phyloP scores from a whole-genome alignment of 2,113 vertebrate species.

The Brienomyrus longianalis region DNA sequence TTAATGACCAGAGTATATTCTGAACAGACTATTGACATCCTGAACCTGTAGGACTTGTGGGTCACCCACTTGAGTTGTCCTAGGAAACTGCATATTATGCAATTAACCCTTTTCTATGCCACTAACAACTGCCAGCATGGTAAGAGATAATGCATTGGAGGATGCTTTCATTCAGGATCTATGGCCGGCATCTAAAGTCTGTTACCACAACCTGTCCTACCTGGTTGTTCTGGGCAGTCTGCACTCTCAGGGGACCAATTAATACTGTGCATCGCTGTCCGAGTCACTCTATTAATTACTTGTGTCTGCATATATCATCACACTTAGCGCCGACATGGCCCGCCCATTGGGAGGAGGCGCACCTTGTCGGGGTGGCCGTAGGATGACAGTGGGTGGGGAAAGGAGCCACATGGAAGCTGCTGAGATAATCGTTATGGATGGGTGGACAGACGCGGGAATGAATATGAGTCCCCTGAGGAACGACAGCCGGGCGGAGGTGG shows the following conservation, averaged over 20 bases:
- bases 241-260: conserved; percentile 89
- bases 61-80: conserved; percentile 60
- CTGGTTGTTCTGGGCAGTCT: conserved; percentile 67
- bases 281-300: conserved; percentile 98
- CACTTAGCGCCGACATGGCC: conserved; percentile 87
- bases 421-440: conserved; percentile 91
- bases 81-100: conserved; percentile 47
- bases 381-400: conserved; percentile 1
- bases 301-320: conserved; percentile 93
- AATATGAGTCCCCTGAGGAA: conserved; percentile 93
- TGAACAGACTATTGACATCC: conserved; percentile 58
- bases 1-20: conserved; percentile 63
- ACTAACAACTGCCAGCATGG: conserved; percentile 44
- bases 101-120: conserved; percentile 50
- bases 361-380: conserved; percentile 72
- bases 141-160: conserved; percentile 25
- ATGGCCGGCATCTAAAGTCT: conserved; percentile 50
- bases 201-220: conserved; percentile 62
- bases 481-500: conserved; percentile 74
- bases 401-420: conserved; percentile 56
- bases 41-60: conserved; percentile 56
- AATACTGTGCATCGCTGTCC: conserved; percentile 82
- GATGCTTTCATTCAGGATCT: conserved; percentile 75
- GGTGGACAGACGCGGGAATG: conserved; percentile 81
- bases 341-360: conserved; percentile 82